Base-by-base conservation (phyloP, 2,113 vertebrate species). In the Psilopsiagon aurifrons region DNA sequence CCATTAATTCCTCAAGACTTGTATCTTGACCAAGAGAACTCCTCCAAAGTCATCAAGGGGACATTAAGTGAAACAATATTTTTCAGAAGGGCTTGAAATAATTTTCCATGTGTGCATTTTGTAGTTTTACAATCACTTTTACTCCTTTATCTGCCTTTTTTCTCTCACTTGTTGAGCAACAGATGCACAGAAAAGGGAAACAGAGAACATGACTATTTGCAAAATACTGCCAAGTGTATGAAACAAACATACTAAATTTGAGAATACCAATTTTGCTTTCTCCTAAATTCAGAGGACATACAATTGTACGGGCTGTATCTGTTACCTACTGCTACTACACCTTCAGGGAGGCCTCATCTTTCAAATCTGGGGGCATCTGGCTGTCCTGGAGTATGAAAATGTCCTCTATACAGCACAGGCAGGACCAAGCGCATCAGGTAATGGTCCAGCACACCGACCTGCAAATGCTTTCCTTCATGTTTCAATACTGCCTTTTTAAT, bases 131-230 rank as follows among this genome's bases (percentile, higher is more conserved):
- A 27, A 76, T 86, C 35, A 54, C 33, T 91, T 94, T 76, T 41
- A 87, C 52, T 76, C 57, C 33, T 89, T 84, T 17, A 52, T 78
- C 52, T 52, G 24, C 10, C 23, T 67, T 74, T 76, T 46, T 62
- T 39, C 51, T 31, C 25, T 41, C 57, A 64, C 39, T 91, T 8
- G 1, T 81, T 90, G 75, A 87, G 74, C 63, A 94, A 94, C 94
- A 96, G 94, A 95, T 80, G 77, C 57, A 91, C 62, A 7, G 23
- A 75, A 80, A 70, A 90, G 60, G 73, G 55, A 94, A 94, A 88
- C 17, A 43, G 62, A 88, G 64, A 84, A 89, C 37, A 28, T 4
- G 9, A 82, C 66, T 95, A 81, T 86, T 89, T 82, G 69, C 77
- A 95, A 89, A 91, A 91, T 41, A 92, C 17, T 10, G 1, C 46